Evolutionary conservation across 2,113 vertebrate species (phyloP).

Genomic region (Hypomesus transpacificus): DNA sequence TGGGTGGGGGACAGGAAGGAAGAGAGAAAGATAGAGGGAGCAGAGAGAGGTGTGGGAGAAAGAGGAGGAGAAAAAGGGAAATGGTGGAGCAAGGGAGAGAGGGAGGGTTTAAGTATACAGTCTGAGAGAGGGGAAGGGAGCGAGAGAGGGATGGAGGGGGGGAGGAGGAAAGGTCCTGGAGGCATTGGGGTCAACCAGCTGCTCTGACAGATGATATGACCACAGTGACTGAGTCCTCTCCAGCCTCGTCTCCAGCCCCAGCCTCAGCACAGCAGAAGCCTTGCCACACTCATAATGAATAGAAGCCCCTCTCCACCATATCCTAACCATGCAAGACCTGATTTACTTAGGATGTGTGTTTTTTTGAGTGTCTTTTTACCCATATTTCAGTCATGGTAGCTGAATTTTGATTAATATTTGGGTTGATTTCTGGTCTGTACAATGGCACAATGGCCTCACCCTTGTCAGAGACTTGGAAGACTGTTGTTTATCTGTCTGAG

Average conservation of each 20-base stretch:
- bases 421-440: too few species aligned
- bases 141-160: neutral
- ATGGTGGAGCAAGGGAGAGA: neutral
- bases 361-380: too few species aligned
- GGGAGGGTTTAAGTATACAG: neutral
- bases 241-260: constrained; percentile 6
- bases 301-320: too few species aligned
- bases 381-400: too few species aligned
- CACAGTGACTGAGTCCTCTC: neutral
- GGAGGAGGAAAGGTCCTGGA: constrained; percentile 9
- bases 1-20: neutral
- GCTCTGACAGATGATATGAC: constrained; percentile 8
- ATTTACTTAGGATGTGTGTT: too few species aligned
- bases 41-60: neutral
- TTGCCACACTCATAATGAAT: too few species aligned
- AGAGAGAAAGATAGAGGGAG: neutral
- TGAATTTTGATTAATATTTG: too few species aligned
- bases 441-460: too few species aligned
- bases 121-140: neutral
- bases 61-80: neutral
- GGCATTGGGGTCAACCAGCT: constrained; percentile 19
- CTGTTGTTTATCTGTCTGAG: constrained; percentile 13
- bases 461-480: too few species aligned
- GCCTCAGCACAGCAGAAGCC: neutral
- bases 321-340: too few species aligned